A percentile compares a stretch with the other conserved stretches of the same genome.
phyloP scores from a whole-genome alignment of 2,797 vertebrate genomes.

The Passerculus sandwichensis region DNA sequence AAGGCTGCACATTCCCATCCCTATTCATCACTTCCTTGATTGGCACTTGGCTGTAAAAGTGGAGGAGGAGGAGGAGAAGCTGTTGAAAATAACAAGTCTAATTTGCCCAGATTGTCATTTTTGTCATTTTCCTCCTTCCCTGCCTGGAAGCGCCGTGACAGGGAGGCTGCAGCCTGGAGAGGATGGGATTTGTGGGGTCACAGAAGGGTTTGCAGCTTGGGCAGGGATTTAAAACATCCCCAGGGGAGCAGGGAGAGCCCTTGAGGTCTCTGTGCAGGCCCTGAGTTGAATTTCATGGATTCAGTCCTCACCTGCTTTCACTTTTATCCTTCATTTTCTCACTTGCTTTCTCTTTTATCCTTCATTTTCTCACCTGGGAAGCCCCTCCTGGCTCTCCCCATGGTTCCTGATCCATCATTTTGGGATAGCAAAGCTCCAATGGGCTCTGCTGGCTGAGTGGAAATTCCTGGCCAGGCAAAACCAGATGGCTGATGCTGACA shows the following conservation, averaged over 20 bases:
- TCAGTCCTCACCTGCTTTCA: neutral
- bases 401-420: rapidly evolving
- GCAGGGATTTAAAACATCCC: neutral
- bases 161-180: neutral
- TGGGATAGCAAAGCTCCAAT: neutral
- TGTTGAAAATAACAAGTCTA: slow-evolving; percentile 41
- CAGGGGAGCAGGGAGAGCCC: neutral
- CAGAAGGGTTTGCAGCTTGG: neutral
- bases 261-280: neutral
- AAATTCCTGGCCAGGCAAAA: neutral
- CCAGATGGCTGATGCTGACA: neutral
- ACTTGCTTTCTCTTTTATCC: neutral
- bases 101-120: slow-evolving; percentile 45
- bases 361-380: neutral
- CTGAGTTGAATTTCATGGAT: neutral
- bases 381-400: neutral
- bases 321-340: neutral
- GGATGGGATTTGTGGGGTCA: neutral
- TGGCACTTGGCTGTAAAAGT: slow-evolving; percentile 34
- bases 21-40: slow-evolving; percentile 28
- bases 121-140: slow-evolving; percentile 14
- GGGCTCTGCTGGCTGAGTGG: neutral
- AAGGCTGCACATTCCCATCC: neutral
- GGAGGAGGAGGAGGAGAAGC: slow-evolving; percentile 1
- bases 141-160: neutral